Evolutionary conservation across 2,797 vertebrate genomes (phyloP).

Genomic region (Phylloscopus collybita): DNA sequence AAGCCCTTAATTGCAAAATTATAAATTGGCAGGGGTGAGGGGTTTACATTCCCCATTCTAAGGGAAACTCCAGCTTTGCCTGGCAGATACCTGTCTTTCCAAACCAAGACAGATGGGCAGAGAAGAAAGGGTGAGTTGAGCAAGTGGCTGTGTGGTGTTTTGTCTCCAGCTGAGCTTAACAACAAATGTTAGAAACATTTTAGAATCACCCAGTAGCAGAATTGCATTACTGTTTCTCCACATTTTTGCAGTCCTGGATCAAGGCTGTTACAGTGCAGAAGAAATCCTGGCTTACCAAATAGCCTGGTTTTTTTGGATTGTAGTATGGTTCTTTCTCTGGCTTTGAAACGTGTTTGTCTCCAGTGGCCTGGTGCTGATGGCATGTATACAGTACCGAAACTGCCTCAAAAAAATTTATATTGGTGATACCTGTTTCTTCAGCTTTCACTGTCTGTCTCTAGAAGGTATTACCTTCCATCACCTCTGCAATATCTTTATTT

Average conservation of each 20-base stretch:
- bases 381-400: fast-evolving
- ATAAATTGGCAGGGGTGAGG: too few relatives aligned
- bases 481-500: background rate
- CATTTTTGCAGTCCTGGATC: background rate
- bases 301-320: fast-evolving
- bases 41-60: too few relatives aligned
- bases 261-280: background rate
- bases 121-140: background rate
- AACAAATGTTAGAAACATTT: background rate
- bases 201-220: background rate
- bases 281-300: background rate
- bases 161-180: background rate
- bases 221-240: background rate
- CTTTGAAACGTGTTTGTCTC: background rate
- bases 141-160: fast-evolving
- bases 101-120: too few relatives aligned
- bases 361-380: fast-evolving
- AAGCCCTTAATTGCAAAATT: too few relatives aligned
- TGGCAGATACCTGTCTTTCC: too few relatives aligned
- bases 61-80: too few relatives aligned
- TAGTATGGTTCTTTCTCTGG: background rate
- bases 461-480: background rate
- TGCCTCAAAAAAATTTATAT: background rate
- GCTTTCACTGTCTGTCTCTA: background rate
- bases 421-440: background rate